A percentile compares a stretch with the other conserved stretches of the same genome.
phyloP scores from a whole-genome alignment of 2,888 invertebrate species.

The Cerastis rubricosa region DNA sequence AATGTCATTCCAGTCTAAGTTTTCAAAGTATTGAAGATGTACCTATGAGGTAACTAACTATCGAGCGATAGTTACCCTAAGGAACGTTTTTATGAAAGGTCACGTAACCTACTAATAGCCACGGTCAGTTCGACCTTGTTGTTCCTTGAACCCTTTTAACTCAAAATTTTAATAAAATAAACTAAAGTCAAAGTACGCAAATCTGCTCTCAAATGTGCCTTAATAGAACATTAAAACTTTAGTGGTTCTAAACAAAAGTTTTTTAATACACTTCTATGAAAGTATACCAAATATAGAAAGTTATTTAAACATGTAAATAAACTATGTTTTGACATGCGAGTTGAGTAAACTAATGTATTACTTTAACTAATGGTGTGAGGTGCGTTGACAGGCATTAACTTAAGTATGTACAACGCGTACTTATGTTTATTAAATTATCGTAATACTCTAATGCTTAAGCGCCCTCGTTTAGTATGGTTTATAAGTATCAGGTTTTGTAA shows the following conservation, averaged over 20 bases:
- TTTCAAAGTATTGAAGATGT: neutral
- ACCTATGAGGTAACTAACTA: neutral
- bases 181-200: conserved; percentile 34
- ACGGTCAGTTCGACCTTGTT: neutral
- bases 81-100: neutral
- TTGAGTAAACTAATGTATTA: conserved; percentile 44
- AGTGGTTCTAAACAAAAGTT: conserved; percentile 33
- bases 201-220: conserved; percentile 29
- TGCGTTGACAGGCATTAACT: conserved; percentile 27
- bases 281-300: neutral
- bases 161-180: conserved; percentile 18
- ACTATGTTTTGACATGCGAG: conserved; percentile 16
- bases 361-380: conserved; percentile 22
- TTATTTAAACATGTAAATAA: neutral
- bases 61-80: neutral
- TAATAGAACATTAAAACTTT: conserved; percentile 44
- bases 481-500: neutral
- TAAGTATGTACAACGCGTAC: conserved; percentile 2
- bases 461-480: neutral
- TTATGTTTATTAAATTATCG: conserved; percentile 18
- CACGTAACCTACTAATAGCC: neutral
- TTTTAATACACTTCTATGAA: conserved; percentile 33
- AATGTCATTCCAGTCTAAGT: neutral
- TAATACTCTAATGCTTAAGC: conserved; percentile 1
- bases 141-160: conserved; percentile 30